Base-by-base conservation (phyloP, 2,888 invertebrate species). In the Caenorhabditis sinica region DNA sequence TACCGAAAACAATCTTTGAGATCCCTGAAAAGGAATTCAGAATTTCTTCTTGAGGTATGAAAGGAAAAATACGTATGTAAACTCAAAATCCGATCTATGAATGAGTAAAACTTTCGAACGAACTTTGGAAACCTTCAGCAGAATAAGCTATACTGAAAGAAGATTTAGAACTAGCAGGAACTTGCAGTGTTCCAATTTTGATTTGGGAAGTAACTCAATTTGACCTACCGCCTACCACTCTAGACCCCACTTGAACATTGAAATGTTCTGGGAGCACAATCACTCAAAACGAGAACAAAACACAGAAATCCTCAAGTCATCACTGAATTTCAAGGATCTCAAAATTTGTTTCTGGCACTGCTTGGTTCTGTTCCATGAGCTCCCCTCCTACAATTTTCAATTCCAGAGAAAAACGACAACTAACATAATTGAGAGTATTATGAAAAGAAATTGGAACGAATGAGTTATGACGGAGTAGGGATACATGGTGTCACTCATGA, bases 201-300 rank as follows among this genome's bases (percentile, higher is more conserved):
- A 61, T 61, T 61, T 61, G 23, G 11, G 9, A 61, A 61, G 43
- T 43, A 63, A 63, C 63, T 63, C 63, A 43, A 63, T 63, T 63
- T 63, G 43, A 63, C 25, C 60, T 61, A 43, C 20, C 20, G 25
- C 23, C 17, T 4, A 15, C 43, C 56, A 56, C 56, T 56, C 15
- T 17, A 20, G 33, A 20, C 11, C 3, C 36, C 61, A 61, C 36
- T 61, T 40, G 61, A 40, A 61, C n/a, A n/a, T 28, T 25, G 28
- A 60, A 60, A 61, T 40, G 28, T 15, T 56, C 23, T 20, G 6
- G 51, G 51, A 33, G 58, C 58, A 40, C 40, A 25, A 11, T 56
- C 28, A n/a, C 20, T 49, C 20, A 20, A 15, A 28, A 56, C 15
- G 28, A 56, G 28, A 56, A 56, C 56, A 56, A 56, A 56, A 28